Evolutionary conservation across 2,888 invertebrate genomes (phyloP), one percentile per base, ranked within the genome.

Genomic region (Tipula unca): DNA sequence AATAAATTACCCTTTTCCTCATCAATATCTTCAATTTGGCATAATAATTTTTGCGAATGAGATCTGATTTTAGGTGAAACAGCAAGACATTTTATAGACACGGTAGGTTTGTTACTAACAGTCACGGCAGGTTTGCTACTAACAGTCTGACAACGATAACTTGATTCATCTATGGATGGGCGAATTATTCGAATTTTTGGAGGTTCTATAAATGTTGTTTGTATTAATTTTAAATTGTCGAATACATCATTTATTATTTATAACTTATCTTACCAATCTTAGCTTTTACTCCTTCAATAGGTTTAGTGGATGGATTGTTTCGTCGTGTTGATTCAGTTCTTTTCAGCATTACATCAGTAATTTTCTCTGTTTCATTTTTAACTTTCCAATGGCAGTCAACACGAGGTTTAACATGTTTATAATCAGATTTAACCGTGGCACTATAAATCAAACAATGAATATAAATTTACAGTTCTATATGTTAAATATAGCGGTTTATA

Each of bases 1-100:
- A 95, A 92, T 2, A 96, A 95, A 90, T 96, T 96, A 83, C 93
- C 92, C 69, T 91, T 92, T 89, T 96, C 96, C 85, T 93, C 93
- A 89, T 97, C 97, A 89, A 97, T 96, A 88, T 96, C 94, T 88
- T 94, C 94, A 87, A 94, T 92, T 86, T 88, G 86, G 35, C 89
- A 87, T 82, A 90, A 85, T 0, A 89, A 86, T 32, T 89, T 88
- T 25, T 87, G 85, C 3, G 89, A 89, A 25, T 88, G 87, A 0
- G 89, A 88, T 85, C 87, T 69, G 4, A 25, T 25, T 25, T 69
- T 3, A 13, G 20, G 69, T 0, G 69, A n/a, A 25, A 3, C 17
- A 5, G 0, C 48, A 17, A 48, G 3, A 17, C 3, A n/a, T 69
- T 69, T 25, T 69, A 10, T 6, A 3, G 10, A n/a, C n/a, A n/a